phyloP scores from a whole-genome alignment of 2,888 invertebrate species.

The Rapana venosa region DNA sequence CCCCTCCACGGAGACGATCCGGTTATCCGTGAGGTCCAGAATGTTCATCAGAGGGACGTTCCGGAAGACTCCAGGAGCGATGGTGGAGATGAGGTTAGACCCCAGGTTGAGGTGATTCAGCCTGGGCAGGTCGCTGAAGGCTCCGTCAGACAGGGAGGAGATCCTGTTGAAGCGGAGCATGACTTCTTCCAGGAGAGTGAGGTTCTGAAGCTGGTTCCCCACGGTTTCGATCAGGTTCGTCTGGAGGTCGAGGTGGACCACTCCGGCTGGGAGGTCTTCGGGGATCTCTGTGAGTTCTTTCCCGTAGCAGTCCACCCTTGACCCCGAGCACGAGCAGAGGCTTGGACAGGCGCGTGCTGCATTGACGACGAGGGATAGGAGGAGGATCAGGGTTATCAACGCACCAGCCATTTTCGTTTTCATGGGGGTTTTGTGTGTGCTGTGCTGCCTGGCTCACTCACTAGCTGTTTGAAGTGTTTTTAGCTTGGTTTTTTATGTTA shows the following conservation, averaged over 20 bases:
- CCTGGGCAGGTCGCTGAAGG: constrained; percentile 45
- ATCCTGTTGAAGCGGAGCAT: constrained; percentile 49
- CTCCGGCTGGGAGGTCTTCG: constrained; percentile 44
- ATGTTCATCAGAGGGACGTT: constrained; percentile 83
- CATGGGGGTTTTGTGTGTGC: no score
- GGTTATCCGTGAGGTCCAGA: constrained; percentile 83
- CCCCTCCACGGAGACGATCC: constrained; percentile 84
- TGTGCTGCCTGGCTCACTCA: no score
- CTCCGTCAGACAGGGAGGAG: constrained; percentile 33
- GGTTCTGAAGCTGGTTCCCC: constrained; percentile 35
- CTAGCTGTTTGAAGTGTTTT: no score
- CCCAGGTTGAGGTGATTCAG: constrained; percentile 51
- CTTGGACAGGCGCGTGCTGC: constrained; percentile 9
- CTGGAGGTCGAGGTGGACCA: constrained; percentile 45
- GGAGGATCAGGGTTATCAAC: no score
- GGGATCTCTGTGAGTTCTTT: constrained; percentile 54
- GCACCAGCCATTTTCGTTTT: no score
- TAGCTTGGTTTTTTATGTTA: no score
- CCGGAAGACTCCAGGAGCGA: constrained; percentile 50
- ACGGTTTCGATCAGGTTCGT: constrained; percentile 51
- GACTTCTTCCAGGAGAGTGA: constrained; percentile 45
- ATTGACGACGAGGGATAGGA: no score
- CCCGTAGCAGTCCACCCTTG: constrained; percentile 51
- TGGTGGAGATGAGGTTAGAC: constrained; percentile 47
- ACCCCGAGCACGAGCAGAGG: constrained; percentile 45